Conservation (phyloP, 2,797 vertebrate genomes). For the Tragopan temminckii region DNA sequence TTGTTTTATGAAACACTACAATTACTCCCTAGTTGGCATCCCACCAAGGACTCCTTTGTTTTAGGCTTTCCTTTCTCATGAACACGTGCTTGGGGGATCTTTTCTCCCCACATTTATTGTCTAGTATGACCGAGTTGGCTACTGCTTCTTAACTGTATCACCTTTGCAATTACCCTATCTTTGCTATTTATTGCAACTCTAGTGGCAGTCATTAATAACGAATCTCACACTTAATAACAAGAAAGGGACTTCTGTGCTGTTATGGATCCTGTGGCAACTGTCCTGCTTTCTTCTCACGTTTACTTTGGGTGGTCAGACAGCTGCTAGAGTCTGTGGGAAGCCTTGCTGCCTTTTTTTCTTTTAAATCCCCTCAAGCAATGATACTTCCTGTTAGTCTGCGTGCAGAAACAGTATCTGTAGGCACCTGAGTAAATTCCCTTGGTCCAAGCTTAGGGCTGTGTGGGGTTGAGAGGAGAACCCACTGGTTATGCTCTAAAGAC, state of each 20-base stretch:
- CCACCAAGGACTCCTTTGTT: background rate
- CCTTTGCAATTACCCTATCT: background rate
- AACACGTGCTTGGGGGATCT: background rate
- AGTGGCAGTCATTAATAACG: background rate
- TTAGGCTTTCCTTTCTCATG: background rate
- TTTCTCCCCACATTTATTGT: background rate
- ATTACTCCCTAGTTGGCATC: background rate
- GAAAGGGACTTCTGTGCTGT: background rate
- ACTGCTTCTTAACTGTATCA: background rate
- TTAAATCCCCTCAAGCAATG: background rate
- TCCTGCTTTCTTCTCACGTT: background rate
- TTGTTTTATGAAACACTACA: background rate
- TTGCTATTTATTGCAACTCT: background rate
- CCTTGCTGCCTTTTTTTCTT: background rate
- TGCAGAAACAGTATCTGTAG: background rate
- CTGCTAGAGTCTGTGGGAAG: background rate
- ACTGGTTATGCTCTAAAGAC: background rate
- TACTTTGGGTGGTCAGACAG: background rate
- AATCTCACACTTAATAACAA: background rate
- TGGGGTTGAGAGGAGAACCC: background rate
- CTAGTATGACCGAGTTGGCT: background rate
- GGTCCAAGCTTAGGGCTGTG: background rate
- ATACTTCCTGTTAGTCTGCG: background rate
- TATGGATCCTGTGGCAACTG: background rate
- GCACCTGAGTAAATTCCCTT: background rate